These are phyloP conservation scores for Plectrocnemia conspersa DNA, from an alignment of 1,140 invertebrate genomes.

Conservation along the genomic window DNA sequence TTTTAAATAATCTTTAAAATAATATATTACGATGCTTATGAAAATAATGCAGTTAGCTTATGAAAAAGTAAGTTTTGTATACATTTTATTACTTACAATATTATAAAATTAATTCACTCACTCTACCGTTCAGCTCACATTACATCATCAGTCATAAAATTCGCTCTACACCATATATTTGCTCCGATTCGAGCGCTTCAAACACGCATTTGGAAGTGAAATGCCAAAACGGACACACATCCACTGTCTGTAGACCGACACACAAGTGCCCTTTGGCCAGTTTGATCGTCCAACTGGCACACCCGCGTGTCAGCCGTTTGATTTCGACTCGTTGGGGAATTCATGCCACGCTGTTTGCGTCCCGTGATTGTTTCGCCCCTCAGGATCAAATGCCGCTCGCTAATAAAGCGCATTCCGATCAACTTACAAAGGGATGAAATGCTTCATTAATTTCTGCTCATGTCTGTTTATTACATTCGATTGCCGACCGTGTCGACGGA, in stretches of 20 bases:
- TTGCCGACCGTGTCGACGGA: slow-evolving; percentile 10
- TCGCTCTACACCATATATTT: too few species aligned
- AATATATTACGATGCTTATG: too few species aligned
- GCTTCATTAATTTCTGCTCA: slow-evolving; percentile 36
- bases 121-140: too few species aligned
- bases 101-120: too few species aligned
- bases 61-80: too few species aligned
- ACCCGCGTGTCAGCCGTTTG: slow-evolving; percentile 3
- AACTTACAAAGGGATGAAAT: slow-evolving; percentile 35
- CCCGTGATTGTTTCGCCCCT: not conserved
- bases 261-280: slow-evolving; percentile 5
- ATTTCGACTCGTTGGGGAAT: slow-evolving; percentile 1
- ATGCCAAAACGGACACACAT: too few species aligned
- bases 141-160: too few species aligned
- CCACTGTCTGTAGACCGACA: not conserved
- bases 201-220: too few species aligned
- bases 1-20: too few species aligned
- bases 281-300: not conserved
- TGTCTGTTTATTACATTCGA: slow-evolving; percentile 35
- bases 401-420: slow-evolving; percentile 34
- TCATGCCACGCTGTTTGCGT: not conserved
- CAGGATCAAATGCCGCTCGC: slow-evolving; percentile 15
- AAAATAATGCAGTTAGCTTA: too few species aligned
- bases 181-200: too few species aligned
- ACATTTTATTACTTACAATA: too few species aligned